phyloP scores from a whole-genome alignment of 2,888 invertebrate species.

The Thymelicus acteon region DNA sequence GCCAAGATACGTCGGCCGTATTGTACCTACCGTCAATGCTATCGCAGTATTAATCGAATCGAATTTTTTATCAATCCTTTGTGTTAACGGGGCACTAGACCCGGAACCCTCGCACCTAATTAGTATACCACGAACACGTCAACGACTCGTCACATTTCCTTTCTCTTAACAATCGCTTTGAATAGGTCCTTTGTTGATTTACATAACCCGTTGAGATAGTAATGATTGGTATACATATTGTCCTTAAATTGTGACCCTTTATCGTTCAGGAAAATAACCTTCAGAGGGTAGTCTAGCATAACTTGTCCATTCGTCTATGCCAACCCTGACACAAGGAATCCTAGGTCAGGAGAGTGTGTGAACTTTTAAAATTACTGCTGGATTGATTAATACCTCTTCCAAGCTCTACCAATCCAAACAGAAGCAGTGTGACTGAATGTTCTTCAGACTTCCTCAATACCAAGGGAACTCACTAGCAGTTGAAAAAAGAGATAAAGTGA shows the following conservation, averaged over 20 bases:
- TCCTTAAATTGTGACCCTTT: neutral
- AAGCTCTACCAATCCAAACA: too few species aligned
- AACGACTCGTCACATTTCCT: constrained; percentile 18
- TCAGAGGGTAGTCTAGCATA: too few species aligned
- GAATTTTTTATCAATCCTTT: constrained; percentile 1
- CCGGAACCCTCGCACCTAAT: constrained; percentile 20
- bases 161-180: constrained; percentile 14
- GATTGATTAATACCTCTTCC: too few species aligned
- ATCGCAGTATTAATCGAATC: constrained; percentile 3
- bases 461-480: too few species aligned
- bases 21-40: constrained; percentile 3
- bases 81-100: constrained; percentile 1
- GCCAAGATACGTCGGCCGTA: too few species aligned
- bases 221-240: neutral
- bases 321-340: too few species aligned
- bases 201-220: neutral
- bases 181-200: constrained; percentile 4
- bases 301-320: too few species aligned
- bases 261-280: neutral
- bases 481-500: too few species aligned
- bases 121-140: constrained; percentile 22
- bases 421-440: too few species aligned
- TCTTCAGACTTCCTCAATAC: too few species aligned
- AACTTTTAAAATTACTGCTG: too few species aligned
- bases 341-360: too few species aligned